Evolutionary conservation across 2,113 vertebrate genomes (phyloP).

Genomic region (Blennius ocellaris): DNA sequence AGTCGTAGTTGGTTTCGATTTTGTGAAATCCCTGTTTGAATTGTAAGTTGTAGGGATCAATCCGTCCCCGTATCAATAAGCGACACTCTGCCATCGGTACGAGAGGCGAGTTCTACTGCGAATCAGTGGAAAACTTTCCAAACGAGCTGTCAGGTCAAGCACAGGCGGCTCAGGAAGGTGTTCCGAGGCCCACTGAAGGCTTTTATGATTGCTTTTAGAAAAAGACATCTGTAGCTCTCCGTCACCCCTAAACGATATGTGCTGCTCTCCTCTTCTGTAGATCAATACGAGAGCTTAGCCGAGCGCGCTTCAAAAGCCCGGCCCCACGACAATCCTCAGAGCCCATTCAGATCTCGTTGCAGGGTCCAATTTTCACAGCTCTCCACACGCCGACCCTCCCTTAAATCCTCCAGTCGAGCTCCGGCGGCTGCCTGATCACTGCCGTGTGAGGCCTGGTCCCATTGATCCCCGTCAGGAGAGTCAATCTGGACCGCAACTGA

Average conservation of each 20-base stretch:
- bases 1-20: background rate
- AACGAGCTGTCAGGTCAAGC: slow-evolving; percentile 4
- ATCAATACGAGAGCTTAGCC: slow-evolving; percentile 47
- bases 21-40: background rate
- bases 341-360: slow-evolving; percentile 14
- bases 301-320: slow-evolving; percentile 33
- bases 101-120: background rate
- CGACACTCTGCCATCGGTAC: background rate
- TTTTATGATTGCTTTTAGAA: slow-evolving; percentile 18
- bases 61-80: background rate
- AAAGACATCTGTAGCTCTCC: slow-evolving; percentile 34
- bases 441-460: slow-evolving; percentile 45
- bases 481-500: slow-evolving; percentile 56
- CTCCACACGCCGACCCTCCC: background rate
- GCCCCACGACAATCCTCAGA: slow-evolving; percentile 5
- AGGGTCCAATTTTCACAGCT: slow-evolving; percentile 12
- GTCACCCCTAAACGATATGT: slow-evolving; percentile 11
- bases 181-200: background rate
- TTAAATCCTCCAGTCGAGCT: slow-evolving; percentile 46
- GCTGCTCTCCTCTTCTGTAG: background rate
- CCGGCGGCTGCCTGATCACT: slow-evolving; percentile 32
- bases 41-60: background rate
- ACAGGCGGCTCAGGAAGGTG: slow-evolving; percentile 2
- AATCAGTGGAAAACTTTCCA: background rate
- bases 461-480: slow-evolving; percentile 54